Conservation (phyloP, 2,888 invertebrate species). For the Drosophila tripunctata region DNA sequence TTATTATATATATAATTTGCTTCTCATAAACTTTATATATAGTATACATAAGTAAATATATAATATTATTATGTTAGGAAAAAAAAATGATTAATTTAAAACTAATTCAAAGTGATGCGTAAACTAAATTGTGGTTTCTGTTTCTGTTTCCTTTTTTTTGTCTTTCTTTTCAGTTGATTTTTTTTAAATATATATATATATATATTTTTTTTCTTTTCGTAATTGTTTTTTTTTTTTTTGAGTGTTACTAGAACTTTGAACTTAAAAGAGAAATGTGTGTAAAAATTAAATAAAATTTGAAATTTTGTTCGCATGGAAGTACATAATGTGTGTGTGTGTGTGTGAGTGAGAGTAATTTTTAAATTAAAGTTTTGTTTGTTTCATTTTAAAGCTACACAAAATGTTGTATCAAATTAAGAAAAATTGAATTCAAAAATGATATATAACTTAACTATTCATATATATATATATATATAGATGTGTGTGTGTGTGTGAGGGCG, state of each 20-base stretch:
- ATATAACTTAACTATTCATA: slow-evolving; percentile 13
- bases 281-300: slow-evolving; percentile 41
- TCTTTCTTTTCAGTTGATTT: slow-evolving; percentile 21
- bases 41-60: slow-evolving; percentile 63
- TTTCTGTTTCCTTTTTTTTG: slow-evolving; percentile 18
- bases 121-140: neutral
- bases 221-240: no score
- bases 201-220: neutral
- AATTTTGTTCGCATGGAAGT: slow-evolving; percentile 58
- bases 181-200: no score
- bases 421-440: slow-evolving; percentile 27
- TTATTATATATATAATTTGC: slow-evolving; percentile 66
- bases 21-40: slow-evolving; percentile 64
- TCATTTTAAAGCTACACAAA: slow-evolving; percentile 44
- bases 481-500: slow-evolving; percentile 11
- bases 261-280: slow-evolving; percentile 27
- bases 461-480: slow-evolving; percentile 2
- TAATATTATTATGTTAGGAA: slow-evolving; percentile 58
- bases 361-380: slow-evolving; percentile 36
- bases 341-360: slow-evolving; percentile 24
- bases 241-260: slow-evolving; percentile 1
- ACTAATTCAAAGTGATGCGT: slow-evolving; percentile 54
- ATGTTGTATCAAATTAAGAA: slow-evolving; percentile 23
- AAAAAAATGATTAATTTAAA: slow-evolving; percentile 51
- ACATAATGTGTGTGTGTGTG: slow-evolving; percentile 27